A percentile compares a stretch with the other conserved stretches of the same genome.
phyloP scores from a whole-genome alignment of 2,888 invertebrate species.

The Liodrosophila aerea region DNA sequence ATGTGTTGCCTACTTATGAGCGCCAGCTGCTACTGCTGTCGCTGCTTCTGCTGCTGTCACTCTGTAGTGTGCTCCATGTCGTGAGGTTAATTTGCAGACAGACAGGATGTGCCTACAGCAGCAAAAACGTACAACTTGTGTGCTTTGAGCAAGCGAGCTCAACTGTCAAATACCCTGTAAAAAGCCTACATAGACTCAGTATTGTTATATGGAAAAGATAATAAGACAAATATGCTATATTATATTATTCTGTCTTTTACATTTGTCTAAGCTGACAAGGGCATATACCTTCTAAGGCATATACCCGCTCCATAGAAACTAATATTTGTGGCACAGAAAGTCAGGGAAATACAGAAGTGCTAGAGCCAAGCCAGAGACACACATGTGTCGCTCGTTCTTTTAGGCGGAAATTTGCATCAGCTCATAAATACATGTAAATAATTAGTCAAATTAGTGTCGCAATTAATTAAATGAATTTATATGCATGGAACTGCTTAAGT shows the following conservation, averaged over 20 bases:
- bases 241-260: no score
- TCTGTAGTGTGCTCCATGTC: not conserved
- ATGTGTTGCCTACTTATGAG: conserved; percentile 58
- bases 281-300: no score
- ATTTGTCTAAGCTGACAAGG: no score
- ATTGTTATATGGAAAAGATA: not conserved
- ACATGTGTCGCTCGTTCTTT: conserved; percentile 12
- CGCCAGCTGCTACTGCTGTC: conserved; percentile 36
- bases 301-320: no score
- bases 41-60: not conserved
- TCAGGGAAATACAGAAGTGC: not conserved
- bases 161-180: conserved; percentile 5
- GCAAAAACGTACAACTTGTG: not conserved
- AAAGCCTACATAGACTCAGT: not conserved
- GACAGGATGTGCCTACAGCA: conserved; percentile 20
- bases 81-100: conserved; percentile 38
- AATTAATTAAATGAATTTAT: conserved; percentile 70
- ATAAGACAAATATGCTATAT: no score
- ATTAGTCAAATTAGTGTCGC: conserved; percentile 70
- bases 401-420: conserved; percentile 64
- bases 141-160: not conserved
- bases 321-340: no score
- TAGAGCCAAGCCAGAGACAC: not conserved
- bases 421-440: conserved; percentile 65
- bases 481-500: conserved; percentile 37